A percentile compares a stretch with the other conserved stretches of the same genome.
phyloP scores from a whole-genome alignment of 2,113 vertebrate genomes.

The Percopsis transmontana region DNA sequence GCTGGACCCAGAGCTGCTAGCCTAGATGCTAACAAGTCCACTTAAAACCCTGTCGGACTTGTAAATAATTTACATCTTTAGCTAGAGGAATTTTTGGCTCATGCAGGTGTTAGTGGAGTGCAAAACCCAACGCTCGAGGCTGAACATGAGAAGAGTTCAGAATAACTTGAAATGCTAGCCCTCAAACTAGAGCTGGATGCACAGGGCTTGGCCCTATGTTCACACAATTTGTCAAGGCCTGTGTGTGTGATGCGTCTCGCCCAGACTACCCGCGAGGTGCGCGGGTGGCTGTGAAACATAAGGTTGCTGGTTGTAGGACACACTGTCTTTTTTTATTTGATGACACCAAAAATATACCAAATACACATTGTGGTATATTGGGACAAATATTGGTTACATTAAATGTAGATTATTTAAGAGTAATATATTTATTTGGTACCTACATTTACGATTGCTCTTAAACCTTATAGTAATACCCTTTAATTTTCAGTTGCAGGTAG shows the following conservation, averaged over 20 bases:
- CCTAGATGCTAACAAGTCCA: neutral
- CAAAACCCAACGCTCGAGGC: neutral
- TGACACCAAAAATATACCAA: too few relatives aligned
- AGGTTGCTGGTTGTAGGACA: conserved; percentile 12
- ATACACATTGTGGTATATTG: too few relatives aligned
- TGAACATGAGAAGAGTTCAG: neutral
- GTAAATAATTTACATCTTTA: conserved; percentile 27
- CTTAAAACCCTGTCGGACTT: conserved; percentile 22
- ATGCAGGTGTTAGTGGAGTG: conserved; percentile 14
- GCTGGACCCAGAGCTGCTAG: conserved; percentile 19
- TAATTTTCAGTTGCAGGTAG: too few relatives aligned
- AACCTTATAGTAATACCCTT: too few relatives aligned
- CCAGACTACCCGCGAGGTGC: conserved; percentile 2
- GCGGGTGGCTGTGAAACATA: conserved; percentile 11
- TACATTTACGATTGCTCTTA: too few relatives aligned
- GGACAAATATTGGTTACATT: too few relatives aligned
- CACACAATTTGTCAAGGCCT: conserved; percentile 1
- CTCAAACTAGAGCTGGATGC: neutral
- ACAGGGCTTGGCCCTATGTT: neutral
- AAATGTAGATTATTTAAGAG: too few relatives aligned
- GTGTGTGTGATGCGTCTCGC: conserved; percentile 10
- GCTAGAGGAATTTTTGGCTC: neutral
- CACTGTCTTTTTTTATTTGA: too few relatives aligned
- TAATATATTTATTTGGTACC: too few relatives aligned
- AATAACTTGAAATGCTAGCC: neutral